phyloP scores from a whole-genome alignment of 2,888 invertebrate species.

The Caenorhabditis sp. region DNA sequence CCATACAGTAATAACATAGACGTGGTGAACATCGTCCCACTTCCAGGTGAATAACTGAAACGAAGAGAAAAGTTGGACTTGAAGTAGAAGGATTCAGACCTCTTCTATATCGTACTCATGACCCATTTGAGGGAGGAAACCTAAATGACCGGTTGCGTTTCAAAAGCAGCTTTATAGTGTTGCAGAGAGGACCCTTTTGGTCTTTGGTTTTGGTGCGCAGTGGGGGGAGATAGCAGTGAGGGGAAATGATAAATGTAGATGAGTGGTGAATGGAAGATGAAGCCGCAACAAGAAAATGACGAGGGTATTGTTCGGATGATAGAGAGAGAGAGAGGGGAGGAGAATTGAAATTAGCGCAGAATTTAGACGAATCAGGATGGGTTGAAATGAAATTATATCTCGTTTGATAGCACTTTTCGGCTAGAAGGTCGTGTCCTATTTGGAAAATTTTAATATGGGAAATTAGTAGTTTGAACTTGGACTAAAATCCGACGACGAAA shows the following conservation, averaged over 20 bases:
- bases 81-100: constrained; percentile 17
- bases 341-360: constrained; percentile 37
- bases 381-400: constrained; percentile 28
- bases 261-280: constrained; percentile 38
- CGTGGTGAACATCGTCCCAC: constrained; percentile 71
- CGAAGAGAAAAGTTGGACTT: not conserved
- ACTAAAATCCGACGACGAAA: constrained; percentile 15
- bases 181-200: constrained; percentile 20
- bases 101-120: constrained; percentile 58
- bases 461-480: constrained; percentile 56
- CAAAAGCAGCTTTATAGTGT: constrained; percentile 39
- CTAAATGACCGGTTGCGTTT: not conserved
- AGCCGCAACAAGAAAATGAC: constrained; percentile 56
- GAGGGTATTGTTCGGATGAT: constrained; percentile 19
- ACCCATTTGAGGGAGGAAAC: constrained; percentile 40
- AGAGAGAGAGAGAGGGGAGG: not conserved
- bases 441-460: constrained; percentile 47
- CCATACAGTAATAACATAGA: constrained; percentile 71
- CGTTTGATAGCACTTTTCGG: constrained; percentile 36
- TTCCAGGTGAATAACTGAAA: constrained; percentile 68
- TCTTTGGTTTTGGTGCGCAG: constrained; percentile 59
- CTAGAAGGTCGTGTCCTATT: constrained; percentile 41
- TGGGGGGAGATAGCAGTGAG: constrained; percentile 9
- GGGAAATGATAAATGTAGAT: constrained; percentile 31
- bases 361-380: constrained; percentile 24